Percentiles rank a stretch among this genome's conserved stretches.
These are phyloP conservation scores for Pongo pygmaeus DNA, from an alignment of 2,113 vertebrate species.

Conservation along the genomic window DNA sequence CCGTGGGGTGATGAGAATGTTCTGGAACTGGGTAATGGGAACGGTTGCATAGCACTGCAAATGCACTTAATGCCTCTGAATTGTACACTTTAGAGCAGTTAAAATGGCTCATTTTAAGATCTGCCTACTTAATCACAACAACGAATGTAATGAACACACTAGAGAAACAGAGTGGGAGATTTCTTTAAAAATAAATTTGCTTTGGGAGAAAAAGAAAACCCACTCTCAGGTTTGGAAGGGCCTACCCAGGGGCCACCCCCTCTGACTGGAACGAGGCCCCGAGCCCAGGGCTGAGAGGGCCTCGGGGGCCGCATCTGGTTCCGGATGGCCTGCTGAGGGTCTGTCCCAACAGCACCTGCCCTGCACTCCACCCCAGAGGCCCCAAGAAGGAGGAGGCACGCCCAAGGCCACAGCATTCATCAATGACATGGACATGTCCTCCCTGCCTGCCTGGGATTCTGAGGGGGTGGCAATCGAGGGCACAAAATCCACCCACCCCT, in stretches of 20 bases:
- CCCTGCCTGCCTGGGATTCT: accelerated
- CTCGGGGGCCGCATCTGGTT: neutral
- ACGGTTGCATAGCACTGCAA: accelerated
- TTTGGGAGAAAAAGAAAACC: neutral
- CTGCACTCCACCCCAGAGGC: too few relatives aligned
- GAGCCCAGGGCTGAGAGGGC: neutral
- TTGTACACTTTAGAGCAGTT: accelerated
- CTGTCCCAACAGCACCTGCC: neutral
- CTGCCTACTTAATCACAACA: neutral
- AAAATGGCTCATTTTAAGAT: neutral
- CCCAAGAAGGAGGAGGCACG: neutral
- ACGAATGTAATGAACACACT: neutral
- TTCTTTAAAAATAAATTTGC: neutral
- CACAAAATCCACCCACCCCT: neutral
- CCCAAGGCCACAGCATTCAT: accelerated
- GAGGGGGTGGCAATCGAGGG: neutral
- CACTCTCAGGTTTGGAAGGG: neutral
- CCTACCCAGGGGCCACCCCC: accelerated
- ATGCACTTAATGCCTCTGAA: neutral
- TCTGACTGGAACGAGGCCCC: accelerated
- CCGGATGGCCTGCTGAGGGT: accelerated
- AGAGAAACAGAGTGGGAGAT: accelerated
- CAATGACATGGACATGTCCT: neutral
- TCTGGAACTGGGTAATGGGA: neutral
- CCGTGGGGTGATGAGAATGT: accelerated